Evolutionary conservation across 2,113 vertebrate species (phyloP).

Genomic region (Sarotherodon lohbergeri): DNA sequence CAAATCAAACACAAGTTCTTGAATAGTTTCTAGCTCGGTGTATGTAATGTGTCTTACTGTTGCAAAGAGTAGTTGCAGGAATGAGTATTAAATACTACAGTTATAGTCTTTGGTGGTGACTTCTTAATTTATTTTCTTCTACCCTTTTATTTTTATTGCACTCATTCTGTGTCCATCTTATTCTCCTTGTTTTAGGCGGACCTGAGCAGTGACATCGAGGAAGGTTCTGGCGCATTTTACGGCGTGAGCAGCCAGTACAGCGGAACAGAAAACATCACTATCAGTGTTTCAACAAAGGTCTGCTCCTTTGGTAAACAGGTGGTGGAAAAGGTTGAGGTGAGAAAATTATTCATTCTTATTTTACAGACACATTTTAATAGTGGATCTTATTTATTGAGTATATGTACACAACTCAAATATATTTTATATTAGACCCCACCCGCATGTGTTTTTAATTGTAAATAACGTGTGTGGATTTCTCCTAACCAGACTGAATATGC

Average conservation of each 20-base stretch:
- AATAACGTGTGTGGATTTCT: background rate
- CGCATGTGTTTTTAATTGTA: background rate
- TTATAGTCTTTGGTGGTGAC: background rate
- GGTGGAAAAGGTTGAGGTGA: constrained; percentile 95
- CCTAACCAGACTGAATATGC: constrained; percentile 85
- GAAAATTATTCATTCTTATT: background rate
- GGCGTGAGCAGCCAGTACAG: constrained; percentile 95
- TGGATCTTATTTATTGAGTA: background rate
- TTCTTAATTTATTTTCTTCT: background rate
- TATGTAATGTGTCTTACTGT: background rate
- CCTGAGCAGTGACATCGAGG: constrained; percentile 85
- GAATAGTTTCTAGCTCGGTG: background rate
- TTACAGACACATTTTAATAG: background rate
- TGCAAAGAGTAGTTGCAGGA: background rate
- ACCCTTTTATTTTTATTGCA: background rate
- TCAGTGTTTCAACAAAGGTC: constrained; percentile 93
- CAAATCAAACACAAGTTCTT: background rate
- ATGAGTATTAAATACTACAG: background rate
- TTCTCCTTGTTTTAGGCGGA: constrained; percentile 75
- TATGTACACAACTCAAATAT: background rate
- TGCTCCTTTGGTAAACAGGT: constrained; percentile 97
- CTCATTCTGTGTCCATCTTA: background rate
- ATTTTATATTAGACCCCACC: background rate
- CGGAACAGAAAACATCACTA: constrained; percentile 89
- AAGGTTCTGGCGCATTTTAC: constrained; percentile 86